phyloP scores from a whole-genome alignment of 2,797 vertebrate genomes.

The Picus viridis region DNA sequence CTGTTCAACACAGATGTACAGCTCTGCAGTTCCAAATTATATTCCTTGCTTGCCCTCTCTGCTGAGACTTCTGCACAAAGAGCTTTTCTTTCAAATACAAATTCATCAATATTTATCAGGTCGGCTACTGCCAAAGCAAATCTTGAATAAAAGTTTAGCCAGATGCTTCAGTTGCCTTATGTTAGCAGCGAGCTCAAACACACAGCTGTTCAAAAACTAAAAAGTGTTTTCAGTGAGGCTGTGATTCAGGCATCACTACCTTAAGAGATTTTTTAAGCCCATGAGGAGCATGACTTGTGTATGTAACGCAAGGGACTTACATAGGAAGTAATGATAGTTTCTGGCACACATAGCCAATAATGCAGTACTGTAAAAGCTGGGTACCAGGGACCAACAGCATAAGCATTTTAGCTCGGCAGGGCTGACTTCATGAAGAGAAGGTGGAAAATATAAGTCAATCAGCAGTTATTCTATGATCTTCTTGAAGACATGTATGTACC shows the following conservation, averaged over 20 bases:
- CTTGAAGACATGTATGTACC: background rate
- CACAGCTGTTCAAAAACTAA: slow-evolving; percentile 32
- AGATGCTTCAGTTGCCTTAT: slow-evolving; percentile 16
- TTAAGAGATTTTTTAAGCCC: slow-evolving; percentile 9
- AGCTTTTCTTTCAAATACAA: slow-evolving; percentile 23
- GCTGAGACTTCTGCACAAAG: slow-evolving; percentile 10
- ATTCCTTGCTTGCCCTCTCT: background rate
- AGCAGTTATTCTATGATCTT: background rate
- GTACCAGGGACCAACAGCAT: background rate
- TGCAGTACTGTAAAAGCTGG: background rate
- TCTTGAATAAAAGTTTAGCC: slow-evolving; percentile 23
- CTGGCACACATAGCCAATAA: background rate
- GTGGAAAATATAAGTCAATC: background rate
- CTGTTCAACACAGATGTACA: slow-evolving; percentile 1
- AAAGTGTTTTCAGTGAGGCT: slow-evolving; percentile 11
- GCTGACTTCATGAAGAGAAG: background rate
- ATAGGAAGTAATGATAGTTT: background rate
- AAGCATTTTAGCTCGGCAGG: background rate
- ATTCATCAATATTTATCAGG: slow-evolving; percentile 60
- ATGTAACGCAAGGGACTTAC: background rate
- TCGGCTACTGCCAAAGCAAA: slow-evolving; percentile 51
- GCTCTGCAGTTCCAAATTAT: background rate
- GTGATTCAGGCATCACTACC: slow-evolving; percentile 28
- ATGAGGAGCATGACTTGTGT: background rate
- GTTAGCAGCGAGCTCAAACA: slow-evolving; percentile 21